Base-by-base conservation (phyloP, 2,797 vertebrate genomes). In the Rallus crepitans region DNA sequence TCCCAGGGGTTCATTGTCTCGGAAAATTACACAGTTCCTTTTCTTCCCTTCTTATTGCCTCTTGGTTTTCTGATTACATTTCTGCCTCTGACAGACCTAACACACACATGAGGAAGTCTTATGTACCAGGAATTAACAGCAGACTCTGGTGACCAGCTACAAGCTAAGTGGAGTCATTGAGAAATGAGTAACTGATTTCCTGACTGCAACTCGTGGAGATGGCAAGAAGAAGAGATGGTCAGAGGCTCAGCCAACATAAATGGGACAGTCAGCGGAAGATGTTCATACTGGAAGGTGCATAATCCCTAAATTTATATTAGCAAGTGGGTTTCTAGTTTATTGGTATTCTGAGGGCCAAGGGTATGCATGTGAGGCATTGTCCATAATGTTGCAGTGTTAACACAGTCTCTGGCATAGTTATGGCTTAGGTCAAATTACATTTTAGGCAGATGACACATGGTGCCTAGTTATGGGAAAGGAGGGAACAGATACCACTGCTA, bases 331-430 rank as follows among this genome's bases (percentile, higher is more conserved):
- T 28, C 5, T 52, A 48, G 16, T 1, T 71, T 53, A 20, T 5
- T 35, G 13, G 3, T 53, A 27, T 37, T 89, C n/a, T 75, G 31
- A 56, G 17, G 13, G 8, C 14, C 57, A 39, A 61, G 6, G 5
- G 2, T 15, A 12, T 6, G 17, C 31, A 5, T 13, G 8, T 8
- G 15, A 68, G 9, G 7, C 11, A 1, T 39, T 75, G 25, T 25
- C 50, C 7, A 4, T 57, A 31, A 50, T 0, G 0, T 7, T 79
- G 14, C 63, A 73, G 48, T 8, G 9, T 59, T 75, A 82, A 2
- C 40, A 55, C 17, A 53, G 52, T 7, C 31, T 52, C 63, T 82
- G 45, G 3, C 6, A 11, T 11, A 40, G 12, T 7, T 64, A 47
- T 80, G 35, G 4, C 6, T 80, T 11, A 28, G 19, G 28, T 11